A percentile compares a stretch with the other conserved stretches of the same genome.
Conservation (phyloP, 1,140 invertebrate species). For the Choristoneura fumiferana region DNA sequence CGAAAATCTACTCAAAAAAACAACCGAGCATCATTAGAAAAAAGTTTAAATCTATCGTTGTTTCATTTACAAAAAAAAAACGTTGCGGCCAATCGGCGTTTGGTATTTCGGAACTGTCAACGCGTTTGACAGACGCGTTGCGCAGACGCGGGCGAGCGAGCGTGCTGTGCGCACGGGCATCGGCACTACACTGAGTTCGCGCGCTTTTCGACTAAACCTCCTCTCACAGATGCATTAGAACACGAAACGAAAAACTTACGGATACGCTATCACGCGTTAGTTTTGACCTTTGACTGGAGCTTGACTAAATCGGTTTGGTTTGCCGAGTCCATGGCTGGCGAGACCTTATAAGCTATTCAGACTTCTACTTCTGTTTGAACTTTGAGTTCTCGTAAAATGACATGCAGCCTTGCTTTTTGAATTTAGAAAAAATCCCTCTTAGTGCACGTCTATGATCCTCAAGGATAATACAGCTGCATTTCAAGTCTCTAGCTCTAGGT, state of each 20-base stretch:
- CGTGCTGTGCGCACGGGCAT: conserved; percentile 68
- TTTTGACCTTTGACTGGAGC: conserved; percentile 3
- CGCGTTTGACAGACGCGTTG: conserved; percentile 50
- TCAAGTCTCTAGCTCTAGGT: too few relatives aligned
- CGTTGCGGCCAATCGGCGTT: conserved; percentile 37
- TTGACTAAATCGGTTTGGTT: background rate
- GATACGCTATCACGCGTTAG: conserved; percentile 20
- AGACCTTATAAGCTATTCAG: too few relatives aligned
- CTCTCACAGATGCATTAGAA: conserved; percentile 53
- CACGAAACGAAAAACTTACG: conserved; percentile 47
- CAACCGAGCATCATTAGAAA: conserved; percentile 21
- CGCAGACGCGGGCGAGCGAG: conserved; percentile 56
- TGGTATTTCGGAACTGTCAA: conserved; percentile 48
- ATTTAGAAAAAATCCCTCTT: too few relatives aligned
- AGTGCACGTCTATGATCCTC: too few relatives aligned
- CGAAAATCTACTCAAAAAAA: conserved; percentile 23
- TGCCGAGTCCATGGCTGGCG: too few relatives aligned
- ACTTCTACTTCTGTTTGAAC: too few relatives aligned
- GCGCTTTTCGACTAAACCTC: conserved; percentile 71
- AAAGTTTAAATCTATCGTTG: conserved; percentile 38
- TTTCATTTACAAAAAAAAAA: conserved; percentile 56
- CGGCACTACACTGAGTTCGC: conserved; percentile 73
- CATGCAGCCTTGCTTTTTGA: too few relatives aligned
- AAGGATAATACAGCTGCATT: too few relatives aligned
- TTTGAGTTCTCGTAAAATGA: too few relatives aligned